These are phyloP conservation scores for Protobothrops flavoviridis DNA, from an alignment of 2,113 vertebrate species.

Conservation along the genomic window DNA sequence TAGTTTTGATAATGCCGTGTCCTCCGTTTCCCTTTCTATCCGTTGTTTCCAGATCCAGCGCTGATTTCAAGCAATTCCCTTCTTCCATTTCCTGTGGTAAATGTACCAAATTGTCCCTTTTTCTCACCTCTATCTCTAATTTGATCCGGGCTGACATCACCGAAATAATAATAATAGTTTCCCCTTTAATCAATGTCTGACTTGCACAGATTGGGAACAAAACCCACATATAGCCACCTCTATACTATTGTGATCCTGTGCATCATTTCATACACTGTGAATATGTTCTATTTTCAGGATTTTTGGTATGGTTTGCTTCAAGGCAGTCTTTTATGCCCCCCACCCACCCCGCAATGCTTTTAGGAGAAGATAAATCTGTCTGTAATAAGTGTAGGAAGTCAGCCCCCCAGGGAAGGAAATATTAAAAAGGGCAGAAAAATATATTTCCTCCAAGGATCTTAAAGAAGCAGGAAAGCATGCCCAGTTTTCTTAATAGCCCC, in stretches of 20 bases:
- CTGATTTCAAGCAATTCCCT: slow-evolving; percentile 45
- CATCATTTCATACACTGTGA: slow-evolving; percentile 34
- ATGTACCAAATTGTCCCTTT: slow-evolving; percentile 25
- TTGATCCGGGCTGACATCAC: slow-evolving; percentile 37
- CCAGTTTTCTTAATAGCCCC: too few relatives aligned
- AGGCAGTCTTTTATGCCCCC: slow-evolving; percentile 41
- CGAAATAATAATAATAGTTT: slow-evolving; percentile 50
- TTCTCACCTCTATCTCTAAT: slow-evolving; percentile 42
- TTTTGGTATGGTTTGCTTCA: slow-evolving; percentile 47
- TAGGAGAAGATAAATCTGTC: slow-evolving; percentile 37
- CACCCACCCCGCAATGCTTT: slow-evolving; percentile 19
- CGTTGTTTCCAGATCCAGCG: slow-evolving; percentile 23
- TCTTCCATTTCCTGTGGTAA: slow-evolving; percentile 39
- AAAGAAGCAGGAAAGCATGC: too few relatives aligned
- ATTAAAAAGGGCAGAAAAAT: too few relatives aligned
- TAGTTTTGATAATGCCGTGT: slow-evolving; percentile 44
- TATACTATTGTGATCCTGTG: slow-evolving; percentile 46
- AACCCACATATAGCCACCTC: slow-evolving; percentile 30
- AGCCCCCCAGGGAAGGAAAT: too few relatives aligned
- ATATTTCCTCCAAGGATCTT: too few relatives aligned
- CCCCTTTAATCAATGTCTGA: slow-evolving; percentile 43
- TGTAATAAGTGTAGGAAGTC: not conserved
- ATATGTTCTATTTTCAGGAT: slow-evolving; percentile 17
- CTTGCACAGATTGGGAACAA: slow-evolving; percentile 28
- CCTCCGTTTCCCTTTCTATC: slow-evolving; percentile 1